These are phyloP conservation scores for Aleiodes leptofemur DNA, from an alignment of 2,888 invertebrate species.

Conservation along the genomic window DNA sequence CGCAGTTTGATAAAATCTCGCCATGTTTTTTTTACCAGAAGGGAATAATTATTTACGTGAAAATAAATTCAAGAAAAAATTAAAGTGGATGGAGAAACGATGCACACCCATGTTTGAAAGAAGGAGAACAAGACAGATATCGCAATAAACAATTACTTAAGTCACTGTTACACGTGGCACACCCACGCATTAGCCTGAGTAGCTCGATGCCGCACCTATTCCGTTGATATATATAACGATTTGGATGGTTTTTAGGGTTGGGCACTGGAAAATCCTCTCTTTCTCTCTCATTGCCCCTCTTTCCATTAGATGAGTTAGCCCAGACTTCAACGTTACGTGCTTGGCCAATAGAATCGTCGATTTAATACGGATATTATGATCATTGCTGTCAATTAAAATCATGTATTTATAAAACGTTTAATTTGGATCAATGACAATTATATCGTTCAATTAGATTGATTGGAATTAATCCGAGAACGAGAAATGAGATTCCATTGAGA, in stretches of 20 bases:
- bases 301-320: slow-evolving; percentile 25
- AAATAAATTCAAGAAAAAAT: no score
- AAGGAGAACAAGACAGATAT: slow-evolving; percentile 60
- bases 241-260: slow-evolving; percentile 16
- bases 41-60: no score
- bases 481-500: no score
- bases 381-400: slow-evolving; percentile 23
- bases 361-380: not conserved
- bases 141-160: slow-evolving; percentile 74
- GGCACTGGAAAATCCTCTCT: not conserved
- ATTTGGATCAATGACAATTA: not conserved
- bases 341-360: slow-evolving; percentile 1
- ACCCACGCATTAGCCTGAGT: slow-evolving; percentile 73
- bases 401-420: not conserved
- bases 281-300: not conserved
- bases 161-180: slow-evolving; percentile 71
- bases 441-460: slow-evolving; percentile 26
- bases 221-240: slow-evolving; percentile 41
- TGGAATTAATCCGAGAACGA: not conserved
- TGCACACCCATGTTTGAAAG: slow-evolving; percentile 24
- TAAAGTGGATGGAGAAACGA: not conserved
- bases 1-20: no score
- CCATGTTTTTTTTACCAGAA: no score
- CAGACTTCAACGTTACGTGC: slow-evolving; percentile 9
- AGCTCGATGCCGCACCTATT: slow-evolving; percentile 70